phyloP scores from a whole-genome alignment of 2,888 invertebrate species.

The Nemapogon koenigi region DNA sequence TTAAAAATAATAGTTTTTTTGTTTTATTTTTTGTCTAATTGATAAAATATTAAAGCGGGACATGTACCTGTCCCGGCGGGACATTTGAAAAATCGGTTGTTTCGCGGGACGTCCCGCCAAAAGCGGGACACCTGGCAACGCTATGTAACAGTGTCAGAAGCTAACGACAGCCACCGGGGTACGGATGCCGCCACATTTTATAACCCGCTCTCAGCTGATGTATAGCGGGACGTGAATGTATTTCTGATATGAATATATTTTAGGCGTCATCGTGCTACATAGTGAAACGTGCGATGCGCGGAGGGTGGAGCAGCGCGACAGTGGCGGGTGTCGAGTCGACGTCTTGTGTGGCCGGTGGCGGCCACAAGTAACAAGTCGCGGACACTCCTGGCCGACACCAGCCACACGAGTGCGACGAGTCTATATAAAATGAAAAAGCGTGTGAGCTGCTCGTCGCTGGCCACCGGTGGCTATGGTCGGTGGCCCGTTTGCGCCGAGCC shows the following conservation, averaged over 20 bases:
- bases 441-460: conserved; percentile 9
- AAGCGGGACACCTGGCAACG: too few species aligned
- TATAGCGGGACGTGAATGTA: too few species aligned
- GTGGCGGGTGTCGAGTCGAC: conserved; percentile 3
- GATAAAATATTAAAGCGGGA: too few species aligned
- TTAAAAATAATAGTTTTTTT: too few species aligned
- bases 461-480: conserved; percentile 10
- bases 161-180: too few species aligned
- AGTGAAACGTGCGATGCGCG: conserved; percentile 3
- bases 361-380: conserved; percentile 1
- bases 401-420: not conserved
- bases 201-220: too few species aligned
- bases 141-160: too few species aligned
- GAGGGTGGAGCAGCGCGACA: conserved; percentile 2
- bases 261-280: not conserved
- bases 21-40: too few species aligned
- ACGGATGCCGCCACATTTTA: too few species aligned
- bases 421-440: conserved; percentile 7
- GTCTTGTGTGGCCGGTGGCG: conserved; percentile 1
- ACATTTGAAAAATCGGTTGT: too few species aligned
- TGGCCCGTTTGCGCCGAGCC: conserved; percentile 9
- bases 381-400: not conserved
- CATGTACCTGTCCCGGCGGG: too few species aligned
- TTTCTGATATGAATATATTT: conserved; percentile 1
- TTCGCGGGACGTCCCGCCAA: too few species aligned